Base-by-base conservation (phyloP, 2,888 invertebrate genomes). In the Geophilus truncorum region DNA sequence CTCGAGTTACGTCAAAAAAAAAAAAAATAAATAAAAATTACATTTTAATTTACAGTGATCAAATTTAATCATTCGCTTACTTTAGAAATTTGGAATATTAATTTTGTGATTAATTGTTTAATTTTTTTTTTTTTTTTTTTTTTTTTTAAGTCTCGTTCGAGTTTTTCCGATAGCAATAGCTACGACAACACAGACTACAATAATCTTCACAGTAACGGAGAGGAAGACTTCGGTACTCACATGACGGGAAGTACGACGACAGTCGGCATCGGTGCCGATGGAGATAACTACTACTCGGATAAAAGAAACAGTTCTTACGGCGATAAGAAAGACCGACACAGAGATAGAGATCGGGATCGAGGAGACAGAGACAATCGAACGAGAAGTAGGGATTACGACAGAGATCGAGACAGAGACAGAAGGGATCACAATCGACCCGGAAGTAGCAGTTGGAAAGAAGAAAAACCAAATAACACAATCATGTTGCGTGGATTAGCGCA, bases 401-500 rank as follows among this genome's bases (percentile, higher is more conserved):
- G 80, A n/a, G 82, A 77, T 77, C 57, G 83, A 15, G 83, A 83
- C 75, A 82, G 82, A 23, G 82, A 83, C 34, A 30, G 82, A n/a
- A 57, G 77, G 10, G 84, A 84, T 76, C 32, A 77, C n/a, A 80
- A 79, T 23, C 40, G 81, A 28, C 75, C 81, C 34, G 28, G 79
- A 6, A 78, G 57, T 1, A 25, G 81, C 30, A 81, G 36, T 77
- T 83, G 81, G 81, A 78, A 83, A 28, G 84, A 84, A 70, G 84
- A 84, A 57, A 82, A 82, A 9, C 84, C 84, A 1, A 83, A 84
- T 57, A 82, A 83, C 76, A 84, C 84, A 6, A 82, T 84, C 21
- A 83, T 84, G 83, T 81, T 84, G 12, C 81, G 84, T 81, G 84
- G 84, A 9, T 78, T 84, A 45, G 83, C 83, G 6, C 78, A 82